phyloP scores from a whole-genome alignment of 2,888 invertebrate species.

The Morpho helenor region DNA sequence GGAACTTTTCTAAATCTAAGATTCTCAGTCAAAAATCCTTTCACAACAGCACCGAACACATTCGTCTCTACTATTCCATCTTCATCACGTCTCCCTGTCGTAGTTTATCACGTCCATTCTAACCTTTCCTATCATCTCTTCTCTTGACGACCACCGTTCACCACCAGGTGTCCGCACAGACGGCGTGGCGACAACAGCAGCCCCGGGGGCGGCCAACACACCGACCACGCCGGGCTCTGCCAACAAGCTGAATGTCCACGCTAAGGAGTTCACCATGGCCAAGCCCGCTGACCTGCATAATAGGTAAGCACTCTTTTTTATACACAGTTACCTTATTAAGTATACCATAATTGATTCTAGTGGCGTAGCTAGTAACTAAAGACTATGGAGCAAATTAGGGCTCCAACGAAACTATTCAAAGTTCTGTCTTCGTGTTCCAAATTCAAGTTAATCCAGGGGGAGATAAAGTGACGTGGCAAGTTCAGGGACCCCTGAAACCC shows the following conservation, averaged over 20 bases:
- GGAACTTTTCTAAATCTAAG: not conserved
- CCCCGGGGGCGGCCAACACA: constrained; percentile 36
- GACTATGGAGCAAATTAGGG: too few relatives aligned
- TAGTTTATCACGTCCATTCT: constrained; percentile 27
- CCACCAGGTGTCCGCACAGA: constrained; percentile 81
- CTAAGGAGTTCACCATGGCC: constrained; percentile 93
- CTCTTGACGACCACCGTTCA: constrained; percentile 71
- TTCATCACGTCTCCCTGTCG: constrained; percentile 6
- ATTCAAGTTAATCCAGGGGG: too few relatives aligned
- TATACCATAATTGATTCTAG: not conserved
- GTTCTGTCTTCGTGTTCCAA: too few relatives aligned
- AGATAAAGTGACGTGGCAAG: too few relatives aligned
- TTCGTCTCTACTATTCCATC: not conserved
- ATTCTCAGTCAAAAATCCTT: not conserved
- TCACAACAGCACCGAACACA: not conserved
- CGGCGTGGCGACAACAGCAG: constrained; percentile 65
- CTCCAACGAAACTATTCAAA: too few relatives aligned
- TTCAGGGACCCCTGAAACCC: too few relatives aligned
- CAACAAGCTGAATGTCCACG: constrained; percentile 91
- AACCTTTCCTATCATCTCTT: constrained; percentile 66
- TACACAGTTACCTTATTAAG: not conserved
- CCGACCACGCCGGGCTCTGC: constrained; percentile 42
- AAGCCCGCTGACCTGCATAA: constrained; percentile 77
- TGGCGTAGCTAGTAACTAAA: too few relatives aligned
- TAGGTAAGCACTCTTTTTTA: constrained; percentile 54